Percentiles rank a stretch among this genome's conserved stretches.
These are phyloP conservation scores for Antheraea pernyi DNA, from an alignment of 1,140 invertebrate species.

Conservation along the genomic window DNA sequence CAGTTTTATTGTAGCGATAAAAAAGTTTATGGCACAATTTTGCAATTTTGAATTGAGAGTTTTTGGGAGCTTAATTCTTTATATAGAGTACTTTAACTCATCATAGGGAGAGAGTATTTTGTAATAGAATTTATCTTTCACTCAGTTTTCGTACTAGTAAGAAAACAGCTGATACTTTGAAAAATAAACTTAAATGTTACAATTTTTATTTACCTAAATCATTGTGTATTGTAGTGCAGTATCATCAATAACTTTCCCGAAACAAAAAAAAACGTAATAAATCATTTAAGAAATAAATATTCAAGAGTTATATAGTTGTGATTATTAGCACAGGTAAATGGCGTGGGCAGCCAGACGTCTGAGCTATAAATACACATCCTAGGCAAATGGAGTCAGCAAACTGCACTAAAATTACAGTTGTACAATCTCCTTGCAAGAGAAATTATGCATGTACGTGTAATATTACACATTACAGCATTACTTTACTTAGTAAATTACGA, in stretches of 20 bases:
- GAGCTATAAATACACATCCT: slow-evolving; percentile 19
- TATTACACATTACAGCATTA: background rate
- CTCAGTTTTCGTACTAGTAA: background rate
- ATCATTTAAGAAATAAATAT: background rate
- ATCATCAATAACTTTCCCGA: too few relatives aligned
- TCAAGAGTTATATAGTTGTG: slow-evolving; percentile 5
- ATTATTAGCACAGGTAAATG: slow-evolving; percentile 27
- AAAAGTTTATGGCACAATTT: too few relatives aligned
- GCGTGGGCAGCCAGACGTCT: slow-evolving; percentile 65
- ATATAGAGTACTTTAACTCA: too few relatives aligned
- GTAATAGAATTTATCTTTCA: background rate
- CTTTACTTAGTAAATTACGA: background rate
- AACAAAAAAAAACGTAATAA: background rate
- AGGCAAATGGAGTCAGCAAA: slow-evolving; percentile 42
- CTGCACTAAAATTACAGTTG: slow-evolving; percentile 28
- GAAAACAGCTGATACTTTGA: background rate
- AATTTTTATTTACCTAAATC: too few relatives aligned
- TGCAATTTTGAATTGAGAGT: too few relatives aligned
- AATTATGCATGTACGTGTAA: background rate
- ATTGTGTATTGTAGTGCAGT: too few relatives aligned
- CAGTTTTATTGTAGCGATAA: too few relatives aligned
- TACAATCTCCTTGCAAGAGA: background rate
- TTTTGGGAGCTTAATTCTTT: too few relatives aligned
- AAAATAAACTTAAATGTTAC: background rate
- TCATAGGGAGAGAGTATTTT: background rate